phyloP scores from a whole-genome alignment of 2,113 vertebrate species.

The Seriola rivoliana region DNA sequence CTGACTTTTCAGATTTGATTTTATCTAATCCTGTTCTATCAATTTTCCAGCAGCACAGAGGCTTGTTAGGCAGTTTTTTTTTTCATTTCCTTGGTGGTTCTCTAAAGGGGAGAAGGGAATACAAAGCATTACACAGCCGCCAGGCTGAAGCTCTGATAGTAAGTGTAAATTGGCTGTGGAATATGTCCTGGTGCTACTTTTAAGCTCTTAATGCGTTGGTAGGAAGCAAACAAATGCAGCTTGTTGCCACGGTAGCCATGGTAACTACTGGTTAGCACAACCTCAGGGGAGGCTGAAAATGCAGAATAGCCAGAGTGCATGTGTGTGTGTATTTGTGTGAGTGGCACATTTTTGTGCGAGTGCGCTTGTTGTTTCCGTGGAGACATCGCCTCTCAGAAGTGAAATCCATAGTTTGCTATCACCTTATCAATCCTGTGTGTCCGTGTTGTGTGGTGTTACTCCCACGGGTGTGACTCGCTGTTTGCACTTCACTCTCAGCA shows the following conservation, averaged over 20 bases:
- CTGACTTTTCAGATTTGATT: constrained; percentile 11
- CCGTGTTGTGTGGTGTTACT: constrained; percentile 33
- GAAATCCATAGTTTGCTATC: constrained; percentile 57
- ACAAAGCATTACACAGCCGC: constrained; percentile 15
- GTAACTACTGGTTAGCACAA: constrained; percentile 60
- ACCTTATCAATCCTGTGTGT: constrained; percentile 39
- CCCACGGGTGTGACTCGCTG: constrained; percentile 41
- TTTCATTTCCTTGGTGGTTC: constrained; percentile 14
- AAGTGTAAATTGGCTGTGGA: constrained; percentile 42
- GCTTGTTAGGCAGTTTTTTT: constrained; percentile 2
- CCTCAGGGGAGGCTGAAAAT: constrained; percentile 64
- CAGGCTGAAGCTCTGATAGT: constrained; percentile 15
- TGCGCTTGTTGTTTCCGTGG: constrained; percentile 66
- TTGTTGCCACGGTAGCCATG: constrained; percentile 64
- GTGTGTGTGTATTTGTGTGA: constrained; percentile 21
- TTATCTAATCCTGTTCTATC: neutral
- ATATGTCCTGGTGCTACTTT: constrained; percentile 41
- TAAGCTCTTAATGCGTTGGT: constrained; percentile 51
- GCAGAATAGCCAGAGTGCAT: constrained; percentile 54
- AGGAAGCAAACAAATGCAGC: constrained; percentile 64
- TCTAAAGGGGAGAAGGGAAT: constrained; percentile 12
- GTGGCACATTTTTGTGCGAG: constrained; percentile 5
- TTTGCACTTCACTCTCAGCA: constrained; percentile 43
- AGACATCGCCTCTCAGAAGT: constrained; percentile 53
- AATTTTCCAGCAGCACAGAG: neutral